Evolutionary conservation across 2,113 vertebrate species (phyloP), one percentile per base, ranked within the genome.

Genomic region (Baryphthengus martii): DNA sequence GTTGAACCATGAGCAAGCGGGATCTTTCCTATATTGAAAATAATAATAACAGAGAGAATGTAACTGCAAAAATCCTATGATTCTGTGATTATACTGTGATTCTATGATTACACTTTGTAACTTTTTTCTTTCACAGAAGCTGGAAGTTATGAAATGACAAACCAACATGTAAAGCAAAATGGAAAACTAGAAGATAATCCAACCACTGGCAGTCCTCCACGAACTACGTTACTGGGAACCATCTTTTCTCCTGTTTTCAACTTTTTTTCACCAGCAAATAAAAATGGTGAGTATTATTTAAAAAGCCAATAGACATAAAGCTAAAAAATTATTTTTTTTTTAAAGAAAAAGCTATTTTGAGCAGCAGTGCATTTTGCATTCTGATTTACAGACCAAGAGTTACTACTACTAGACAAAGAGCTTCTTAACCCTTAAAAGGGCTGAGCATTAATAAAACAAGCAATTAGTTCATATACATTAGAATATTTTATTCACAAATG

Each of bases 171-270:
- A 75, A 99, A 99, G 94, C 98, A 99, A 73, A 99, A 99, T 95
- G 99, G 99, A 31, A 98, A 99, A 93, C 95, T 99, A 97, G 99
- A 99, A 96, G 99, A 99, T 96, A 98, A 98, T n/a, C 97, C 98
- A 58, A 82, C 98, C 80, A 94, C 98, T 45, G 97, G 97, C 95
- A 99, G 98, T 86, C 99, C 99, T 55, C 99, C 99, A 40, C 98
- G 99, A 93, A 99, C 99, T 65, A 99, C 99, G 0, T 98, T 99
- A 93, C 97, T 99, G 93, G 99, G 99, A 95, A 99, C 99, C 95
- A 99, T 99, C 97, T 99, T 99, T 98, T 99, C 99, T 95, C 99
- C 99, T 4, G 99, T 99, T 92, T 99, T 99, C 97, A 99, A 99
- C 98, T 99, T 99, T 97, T 99, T 99, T 98, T 99, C 99, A 98